A percentile compares a stretch with the other conserved stretches of the same genome.
These are phyloP conservation scores for Pocillopora verrucosa DNA, from an alignment of 64 coral and sea anemone genomes.

Conservation along the genomic window DNA sequence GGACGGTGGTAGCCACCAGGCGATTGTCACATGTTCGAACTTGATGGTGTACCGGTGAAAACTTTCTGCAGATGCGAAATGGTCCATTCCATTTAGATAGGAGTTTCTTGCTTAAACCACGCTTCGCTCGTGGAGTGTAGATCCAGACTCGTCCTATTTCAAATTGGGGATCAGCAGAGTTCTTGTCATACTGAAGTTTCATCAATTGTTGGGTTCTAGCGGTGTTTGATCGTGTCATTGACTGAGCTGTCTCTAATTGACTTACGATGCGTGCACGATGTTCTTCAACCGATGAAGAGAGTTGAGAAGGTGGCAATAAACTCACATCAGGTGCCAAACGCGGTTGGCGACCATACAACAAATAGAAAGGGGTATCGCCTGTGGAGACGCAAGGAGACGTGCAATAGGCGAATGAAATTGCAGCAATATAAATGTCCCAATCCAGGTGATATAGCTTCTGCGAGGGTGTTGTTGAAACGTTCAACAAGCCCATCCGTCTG, in stretches of 20 bases:
- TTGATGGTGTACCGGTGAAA: not conserved
- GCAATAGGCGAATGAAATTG: slow-evolving; percentile 1
- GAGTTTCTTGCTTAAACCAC: not conserved
- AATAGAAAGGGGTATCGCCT: slow-evolving; percentile 14
- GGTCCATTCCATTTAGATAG: not conserved
- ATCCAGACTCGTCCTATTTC: slow-evolving; percentile 48
- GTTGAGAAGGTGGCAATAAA: slow-evolving; percentile 22
- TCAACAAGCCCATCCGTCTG: slow-evolving; percentile 27
- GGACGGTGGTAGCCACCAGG: not conserved
- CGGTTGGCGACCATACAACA: slow-evolving; percentile 10
- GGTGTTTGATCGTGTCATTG: slow-evolving; percentile 54
- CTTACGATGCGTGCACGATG: slow-evolving; percentile 45
- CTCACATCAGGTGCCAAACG: slow-evolving; percentile 31
- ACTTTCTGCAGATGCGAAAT: not conserved
- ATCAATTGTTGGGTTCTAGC: slow-evolving; percentile 52
- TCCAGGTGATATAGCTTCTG: slow-evolving; percentile 29
- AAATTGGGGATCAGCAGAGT: not conserved
- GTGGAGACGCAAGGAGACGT: not conserved
- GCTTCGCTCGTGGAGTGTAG: not conserved
- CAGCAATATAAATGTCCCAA: slow-evolving; percentile 11
- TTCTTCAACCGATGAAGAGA: slow-evolving; percentile 51
- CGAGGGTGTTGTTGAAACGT: not conserved
- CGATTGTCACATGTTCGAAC: slow-evolving; percentile 20
- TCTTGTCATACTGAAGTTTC: slow-evolving; percentile 36
- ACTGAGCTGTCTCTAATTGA: slow-evolving; percentile 37